Evolutionary conservation across 2,113 vertebrate species (phyloP).

Genomic region (Pseudorasbora parva): DNA sequence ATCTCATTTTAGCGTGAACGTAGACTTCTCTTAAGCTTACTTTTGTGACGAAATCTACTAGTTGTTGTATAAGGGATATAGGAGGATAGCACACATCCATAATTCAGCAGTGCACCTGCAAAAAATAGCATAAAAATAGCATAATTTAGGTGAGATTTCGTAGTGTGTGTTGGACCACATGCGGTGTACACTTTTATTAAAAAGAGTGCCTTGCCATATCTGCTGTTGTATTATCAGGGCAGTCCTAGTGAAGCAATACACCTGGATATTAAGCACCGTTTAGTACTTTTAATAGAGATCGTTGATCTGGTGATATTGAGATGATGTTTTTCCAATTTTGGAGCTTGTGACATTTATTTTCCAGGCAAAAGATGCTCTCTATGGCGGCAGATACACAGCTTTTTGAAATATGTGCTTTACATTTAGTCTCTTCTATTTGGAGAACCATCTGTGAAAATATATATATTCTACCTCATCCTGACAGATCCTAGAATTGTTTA

Average conservation of each 20-base stretch:
- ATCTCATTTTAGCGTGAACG: neutral
- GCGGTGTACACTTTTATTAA: slow-evolving; percentile 22
- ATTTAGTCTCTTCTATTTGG: neutral
- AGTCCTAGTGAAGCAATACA: neutral
- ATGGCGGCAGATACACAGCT: neutral
- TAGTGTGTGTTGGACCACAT: neutral
- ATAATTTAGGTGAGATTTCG: neutral
- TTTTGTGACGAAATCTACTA: neutral
- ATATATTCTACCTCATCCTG: slow-evolving; percentile 8
- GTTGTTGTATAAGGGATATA: neutral
- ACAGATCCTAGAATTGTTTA: neutral
- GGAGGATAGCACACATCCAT: neutral
- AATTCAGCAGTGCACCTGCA: neutral
- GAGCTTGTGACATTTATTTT: neutral
- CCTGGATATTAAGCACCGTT: neutral
- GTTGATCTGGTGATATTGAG: neutral
- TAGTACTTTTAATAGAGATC: slow-evolving; percentile 11
- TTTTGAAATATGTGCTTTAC: neutral
- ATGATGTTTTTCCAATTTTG: neutral
- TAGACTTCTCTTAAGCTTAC: neutral
- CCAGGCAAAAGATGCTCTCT: neutral
- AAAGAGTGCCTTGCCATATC: slow-evolving; percentile 22
- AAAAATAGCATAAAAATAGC: neutral
- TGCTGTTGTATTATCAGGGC: neutral
- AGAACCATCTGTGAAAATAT: neutral